phyloP scores from a whole-genome alignment of 2,113 vertebrate species.

The Benitochromis conjunctus region DNA sequence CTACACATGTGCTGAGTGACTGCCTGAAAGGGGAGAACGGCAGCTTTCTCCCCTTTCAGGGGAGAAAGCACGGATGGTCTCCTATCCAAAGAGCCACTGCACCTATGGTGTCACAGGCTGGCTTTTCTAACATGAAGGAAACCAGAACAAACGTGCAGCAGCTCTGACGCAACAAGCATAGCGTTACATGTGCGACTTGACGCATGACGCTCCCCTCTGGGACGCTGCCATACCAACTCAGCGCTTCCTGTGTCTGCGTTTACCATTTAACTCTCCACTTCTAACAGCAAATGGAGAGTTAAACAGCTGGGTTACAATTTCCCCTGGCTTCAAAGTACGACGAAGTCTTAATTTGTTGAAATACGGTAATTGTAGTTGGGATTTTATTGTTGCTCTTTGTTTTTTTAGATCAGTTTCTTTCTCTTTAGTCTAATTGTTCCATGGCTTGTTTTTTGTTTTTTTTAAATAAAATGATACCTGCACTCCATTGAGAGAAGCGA shows the following conservation, averaged over 20 bases:
- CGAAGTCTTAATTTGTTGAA: accelerated
- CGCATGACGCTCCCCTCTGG: too few relatives aligned
- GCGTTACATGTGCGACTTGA: not conserved
- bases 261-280: not conserved
- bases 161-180: not conserved
- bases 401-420: accelerated
- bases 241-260: not conserved
- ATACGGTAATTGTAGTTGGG: accelerated
- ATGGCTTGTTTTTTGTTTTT: not conserved
- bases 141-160: not conserved
- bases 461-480: constrained; percentile 30
- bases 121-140: not conserved
- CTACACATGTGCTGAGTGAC: not conserved
- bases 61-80: too few relatives aligned
- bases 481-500: constrained; percentile 77
- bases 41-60: too few relatives aligned
- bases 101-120: not conserved
- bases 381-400: accelerated
- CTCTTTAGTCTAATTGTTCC: accelerated
- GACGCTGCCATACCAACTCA: not conserved
- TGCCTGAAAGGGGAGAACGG: not conserved
- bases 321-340: accelerated
- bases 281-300: accelerated
- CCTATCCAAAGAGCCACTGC: not conserved
- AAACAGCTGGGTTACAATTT: not conserved